Evolutionary conservation across 2,888 invertebrate genomes (phyloP), one percentile per base, ranked within the genome.

Genomic region (Zaprionus lineosus): DNA sequence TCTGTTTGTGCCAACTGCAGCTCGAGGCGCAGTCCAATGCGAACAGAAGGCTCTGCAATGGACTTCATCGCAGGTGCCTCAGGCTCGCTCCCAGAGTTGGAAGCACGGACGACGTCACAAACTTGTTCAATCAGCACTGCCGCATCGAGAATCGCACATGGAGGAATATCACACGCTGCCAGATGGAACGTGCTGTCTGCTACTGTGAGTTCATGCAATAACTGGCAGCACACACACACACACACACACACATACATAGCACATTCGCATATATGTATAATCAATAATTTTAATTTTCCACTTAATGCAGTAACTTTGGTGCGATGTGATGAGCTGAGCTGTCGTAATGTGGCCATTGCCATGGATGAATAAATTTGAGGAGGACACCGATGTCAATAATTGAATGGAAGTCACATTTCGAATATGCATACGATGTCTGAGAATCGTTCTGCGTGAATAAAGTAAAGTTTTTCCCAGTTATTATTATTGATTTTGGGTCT

Each of bases 171-270:
- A 15, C 66, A 1, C 74, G 64, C 1, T 82, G 84, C 16, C 53
- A 86, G 18, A 7, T 82, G 40, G 21, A 59, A 6, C 15, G 33
- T 0, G 74, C 57, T 2, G 34, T 47, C 28, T 82, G 82, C 4
- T 18, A 40, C 28, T 50, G 84, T 86, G 36, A 65, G 82, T 62
- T 11, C n/a, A n/a, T n/a, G n/a, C n/a, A n/a, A n/a, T n/a, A n/a
- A n/a, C n/a, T n/a, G n/a, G n/a, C n/a, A n/a, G n/a, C n/a, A n/a
- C n/a, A n/a, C n/a, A n/a, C n/a, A n/a, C n/a, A n/a, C n/a, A n/a
- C n/a, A n/a, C n/a, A n/a, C n/a, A n/a, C n/a, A n/a, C n/a, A n/a
- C n/a, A n/a, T n/a, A n/a, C n/a, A n/a, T n/a, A n/a, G n/a, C n/a
- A n/a, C n/a, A n/a, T n/a, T n/a, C n/a, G n/a, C n/a, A n/a, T n/a